Evolutionary conservation across 1,140 invertebrate genomes (phyloP), one percentile per base, ranked within the genome.

Genomic region (Helicoverpa armigera): DNA sequence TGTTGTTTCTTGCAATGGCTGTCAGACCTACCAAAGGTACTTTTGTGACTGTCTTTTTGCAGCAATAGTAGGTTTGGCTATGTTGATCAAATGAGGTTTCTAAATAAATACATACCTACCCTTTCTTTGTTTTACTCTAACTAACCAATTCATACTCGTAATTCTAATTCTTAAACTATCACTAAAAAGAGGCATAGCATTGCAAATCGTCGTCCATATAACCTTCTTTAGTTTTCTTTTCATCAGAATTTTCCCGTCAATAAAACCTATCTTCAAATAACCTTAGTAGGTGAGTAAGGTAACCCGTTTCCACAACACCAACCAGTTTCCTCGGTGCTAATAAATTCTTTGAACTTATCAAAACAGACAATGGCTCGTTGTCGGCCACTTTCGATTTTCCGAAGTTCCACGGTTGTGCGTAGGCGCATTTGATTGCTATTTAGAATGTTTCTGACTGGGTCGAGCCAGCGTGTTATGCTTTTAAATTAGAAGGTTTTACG

Each of bases 371-470:
- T 77, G 61, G 61, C n/a, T 29, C 48, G 31, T 75, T 75, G 43
- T 14, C 56, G 61, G 31, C 69, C 58, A 81, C 82, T 83, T 83
- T 83, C 82, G 79, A 78, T 83, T 81, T 83, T 58, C 70, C 79
- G 67, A 48, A 31, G 75, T 73, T 79, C 81, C 70, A 65, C 82
- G 72, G 5, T 67, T 35, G 31, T 31, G 82, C 70, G 82, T 81
- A 29, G 82, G 82, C 79, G 75, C 61, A 72, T 72, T 58, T 74
- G 61, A 74, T 82, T 73, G 23, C 12, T 53, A n/a, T 65, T 77
- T 65, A 53, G 61, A 77, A 77, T 67, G 75, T 53, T 77, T 31
- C 35, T 35, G 0, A 53, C 2, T 51, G 10, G 48, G 63, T 31
- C 13, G 43, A 23, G 23, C 2, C 23, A 23, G 7, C 67, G 11